Evolutionary conservation across 2,797 vertebrate genomes (phyloP).

Genomic region (Gymnoscopelus braueri): DNA sequence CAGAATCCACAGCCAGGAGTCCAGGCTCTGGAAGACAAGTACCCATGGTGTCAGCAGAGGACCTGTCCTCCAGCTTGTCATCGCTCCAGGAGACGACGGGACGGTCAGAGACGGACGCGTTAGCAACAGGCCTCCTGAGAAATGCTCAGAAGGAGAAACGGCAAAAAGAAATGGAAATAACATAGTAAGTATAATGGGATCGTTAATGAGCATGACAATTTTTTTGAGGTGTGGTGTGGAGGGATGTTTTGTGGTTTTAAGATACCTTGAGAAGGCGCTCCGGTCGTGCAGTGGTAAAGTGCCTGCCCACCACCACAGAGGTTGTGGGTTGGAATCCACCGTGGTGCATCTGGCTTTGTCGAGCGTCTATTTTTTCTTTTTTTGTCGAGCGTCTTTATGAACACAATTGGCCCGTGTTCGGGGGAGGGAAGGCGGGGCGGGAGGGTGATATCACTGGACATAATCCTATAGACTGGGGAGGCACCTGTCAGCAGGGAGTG

Average conservation of each 20-base stretch:
- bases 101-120: slow-evolving; percentile 76
- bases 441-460: too few species aligned
- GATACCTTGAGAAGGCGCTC: background rate
- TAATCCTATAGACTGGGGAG: too few species aligned
- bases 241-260: too few species aligned
- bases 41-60: slow-evolving; percentile 91
- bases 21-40: slow-evolving; percentile 78
- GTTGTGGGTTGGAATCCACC: too few species aligned
- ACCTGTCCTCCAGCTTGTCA: slow-evolving; percentile 88
- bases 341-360: too few species aligned
- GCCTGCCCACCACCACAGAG: too few species aligned
- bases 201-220: background rate
- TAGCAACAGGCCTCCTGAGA: slow-evolving; percentile 75
- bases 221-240: too few species aligned
- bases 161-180: slow-evolving; percentile 78
- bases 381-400: too few species aligned
- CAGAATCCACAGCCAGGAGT: slow-evolving; percentile 41
- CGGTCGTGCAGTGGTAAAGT: background rate
- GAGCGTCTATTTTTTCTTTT: too few species aligned
- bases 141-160: slow-evolving; percentile 82
- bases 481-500: too few species aligned
- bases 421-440: too few species aligned
- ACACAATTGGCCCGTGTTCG: too few species aligned
- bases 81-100: slow-evolving; percentile 84
- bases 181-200: slow-evolving; percentile 77